phyloP scores from a whole-genome alignment of 2,113 vertebrate species.

The Myiagra hebetior region DNA sequence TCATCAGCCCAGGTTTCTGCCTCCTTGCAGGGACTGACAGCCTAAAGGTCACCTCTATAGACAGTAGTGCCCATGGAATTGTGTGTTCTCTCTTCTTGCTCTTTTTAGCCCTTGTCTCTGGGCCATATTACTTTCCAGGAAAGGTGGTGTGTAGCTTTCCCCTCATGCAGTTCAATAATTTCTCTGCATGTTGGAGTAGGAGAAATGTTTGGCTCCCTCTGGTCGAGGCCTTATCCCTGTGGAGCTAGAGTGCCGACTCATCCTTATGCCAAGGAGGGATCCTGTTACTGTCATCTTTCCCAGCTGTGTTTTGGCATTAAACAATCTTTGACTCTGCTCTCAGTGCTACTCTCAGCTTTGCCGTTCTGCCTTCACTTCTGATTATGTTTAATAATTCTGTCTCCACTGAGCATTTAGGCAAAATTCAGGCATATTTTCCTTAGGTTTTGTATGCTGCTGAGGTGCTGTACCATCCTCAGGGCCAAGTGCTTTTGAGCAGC shows the following conservation, averaged over 20 bases:
- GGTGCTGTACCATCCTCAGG: neutral
- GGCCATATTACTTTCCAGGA: neutral
- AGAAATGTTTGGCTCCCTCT: neutral
- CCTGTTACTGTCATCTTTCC: neutral
- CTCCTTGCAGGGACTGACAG: neutral
- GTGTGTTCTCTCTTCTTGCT: accelerated
- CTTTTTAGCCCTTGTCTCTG: neutral
- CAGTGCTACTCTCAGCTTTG: neutral
- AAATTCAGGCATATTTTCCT: neutral
- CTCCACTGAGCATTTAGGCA: neutral
- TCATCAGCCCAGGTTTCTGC: neutral
- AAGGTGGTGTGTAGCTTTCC: neutral
- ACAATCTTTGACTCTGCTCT: neutral
- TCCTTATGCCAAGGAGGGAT: neutral
- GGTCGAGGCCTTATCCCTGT: neutral
- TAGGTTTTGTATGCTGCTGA: accelerated
- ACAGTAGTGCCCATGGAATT: neutral
- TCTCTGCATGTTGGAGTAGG: neutral
- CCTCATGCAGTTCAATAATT: neutral
- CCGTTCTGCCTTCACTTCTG: neutral
- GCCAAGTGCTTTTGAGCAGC: neutral
- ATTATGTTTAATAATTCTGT: neutral
- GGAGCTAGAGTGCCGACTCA: neutral
- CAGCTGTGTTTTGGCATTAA: neutral
- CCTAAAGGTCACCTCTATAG: neutral